Evolutionary conservation across 2,113 vertebrate species (phyloP).

Genomic region (Struthio camelus): DNA sequence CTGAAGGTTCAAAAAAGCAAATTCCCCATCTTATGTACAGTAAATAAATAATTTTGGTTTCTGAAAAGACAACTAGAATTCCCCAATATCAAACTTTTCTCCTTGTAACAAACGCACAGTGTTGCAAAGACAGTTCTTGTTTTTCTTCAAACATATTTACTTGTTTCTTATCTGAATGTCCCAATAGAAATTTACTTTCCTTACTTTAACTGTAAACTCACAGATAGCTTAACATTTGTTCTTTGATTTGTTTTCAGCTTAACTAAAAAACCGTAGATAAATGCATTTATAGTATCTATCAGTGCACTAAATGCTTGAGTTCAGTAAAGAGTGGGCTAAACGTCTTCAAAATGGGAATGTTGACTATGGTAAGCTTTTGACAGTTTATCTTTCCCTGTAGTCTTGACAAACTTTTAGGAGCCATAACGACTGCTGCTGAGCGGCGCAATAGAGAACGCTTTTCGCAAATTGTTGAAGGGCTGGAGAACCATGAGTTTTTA

Average conservation of each 20-base stretch:
- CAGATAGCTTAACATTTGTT: not conserved
- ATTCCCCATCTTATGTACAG: not conserved
- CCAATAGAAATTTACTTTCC: not conserved
- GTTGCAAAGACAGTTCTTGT: not conserved
- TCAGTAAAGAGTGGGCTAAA: not conserved
- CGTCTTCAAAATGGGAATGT: not conserved
- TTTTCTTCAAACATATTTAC: fast-evolving
- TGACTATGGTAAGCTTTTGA: not conserved
- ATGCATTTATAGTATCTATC: not conserved
- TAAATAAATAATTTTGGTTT: not conserved
- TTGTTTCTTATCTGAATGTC: not conserved
- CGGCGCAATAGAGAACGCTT: conserved; percentile 92
- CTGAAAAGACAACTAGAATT: not conserved
- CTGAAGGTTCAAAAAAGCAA: not conserved
- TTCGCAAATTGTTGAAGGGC: conserved; percentile 91
- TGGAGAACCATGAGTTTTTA: conserved; percentile 94
- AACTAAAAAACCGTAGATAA: not conserved
- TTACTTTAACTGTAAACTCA: not conserved
- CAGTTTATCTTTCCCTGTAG: conserved; percentile 74
- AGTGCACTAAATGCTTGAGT: not conserved
- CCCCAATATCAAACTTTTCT: not conserved
- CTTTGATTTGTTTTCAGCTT: not conserved
- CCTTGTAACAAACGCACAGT: not conserved
- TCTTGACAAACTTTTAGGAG: conserved; percentile 92
- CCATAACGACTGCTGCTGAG: conserved; percentile 94